Evolutionary conservation across 92 coral and sea anemone species (phyloP), one percentile per base, ranked within the genome.

Genomic region (Micromussa lordhowensis): DNA sequence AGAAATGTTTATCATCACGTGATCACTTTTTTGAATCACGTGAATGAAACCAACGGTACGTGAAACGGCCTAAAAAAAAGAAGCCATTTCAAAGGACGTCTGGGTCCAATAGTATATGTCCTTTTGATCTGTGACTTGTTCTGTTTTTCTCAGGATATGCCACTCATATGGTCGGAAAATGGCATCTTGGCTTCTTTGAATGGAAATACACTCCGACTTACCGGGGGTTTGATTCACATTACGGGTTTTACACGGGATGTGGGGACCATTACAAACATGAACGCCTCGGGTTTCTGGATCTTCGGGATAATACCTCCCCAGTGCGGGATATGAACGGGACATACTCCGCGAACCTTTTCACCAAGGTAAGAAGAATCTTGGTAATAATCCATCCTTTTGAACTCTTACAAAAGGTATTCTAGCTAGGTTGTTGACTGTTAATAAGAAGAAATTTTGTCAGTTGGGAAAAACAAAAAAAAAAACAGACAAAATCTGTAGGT

Each of bases 131-230:
- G 29, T 66, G 17, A 26, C 34, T 11, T 4, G 1, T 9, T 26
- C 17, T 17, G 24, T 18, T 55, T 22, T 59, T 38, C 29, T 36
- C 58, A 94, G 96, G 96, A 32, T 96, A 96, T 38, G 89, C 88
- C 34, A 94, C 98, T 30, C 97, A 96, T 64, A 88, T 96, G 92
- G 95, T 96, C 28, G 98, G 98, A 36, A 96, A 96, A 70, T 96
- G 98, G 98, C 98, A 96, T 91, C 96, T 96, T 80, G 98, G 98
- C 0, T 93, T 92, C 86, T 94, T 83, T 70, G 85, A 90, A 76
- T 92, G 89, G 94, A 89, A 80, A 54, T 94, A 92, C 85, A 91
- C 96, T 1, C 98, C 98, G 18, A 96, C 95, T 17, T 84, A 80
- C 73, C 92, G 98, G 3, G 98, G 98, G 28, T 96, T 96, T 73